phyloP scores from a whole-genome alignment of 2,797 vertebrate genomes.

The Rhabdophis nuchalis region DNA sequence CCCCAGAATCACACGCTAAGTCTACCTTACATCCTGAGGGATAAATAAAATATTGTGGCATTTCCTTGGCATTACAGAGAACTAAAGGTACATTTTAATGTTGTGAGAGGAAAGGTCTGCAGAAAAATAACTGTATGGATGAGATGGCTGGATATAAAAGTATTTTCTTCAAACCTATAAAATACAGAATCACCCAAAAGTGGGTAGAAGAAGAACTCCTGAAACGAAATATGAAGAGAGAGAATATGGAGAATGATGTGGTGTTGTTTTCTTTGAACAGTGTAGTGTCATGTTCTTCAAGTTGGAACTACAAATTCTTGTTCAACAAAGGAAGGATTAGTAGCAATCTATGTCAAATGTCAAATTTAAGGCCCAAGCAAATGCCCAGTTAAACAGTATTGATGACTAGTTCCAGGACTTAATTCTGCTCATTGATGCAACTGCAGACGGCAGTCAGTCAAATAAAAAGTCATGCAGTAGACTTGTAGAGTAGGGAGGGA shows the following conservation, averaged over 20 bases:
- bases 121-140: conserved; percentile 20
- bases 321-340: background rate
- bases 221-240: conserved; percentile 23
- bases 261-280: background rate
- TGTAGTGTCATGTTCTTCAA: background rate
- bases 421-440: background rate
- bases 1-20: conserved; percentile 27
- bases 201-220: conserved; percentile 12
- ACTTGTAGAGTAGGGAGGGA: background rate
- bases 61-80: conserved; percentile 31
- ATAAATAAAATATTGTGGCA: conserved; percentile 52
- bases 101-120: conserved; percentile 28
- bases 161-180: conserved; percentile 44
- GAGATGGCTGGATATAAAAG: conserved; percentile 26
- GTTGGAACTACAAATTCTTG: background rate
- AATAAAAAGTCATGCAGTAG: background rate
- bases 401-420: background rate
- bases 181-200: conserved; percentile 27
- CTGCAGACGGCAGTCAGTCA: background rate
- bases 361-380: background rate
- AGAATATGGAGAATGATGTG: background rate
- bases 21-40: conserved; percentile 22
- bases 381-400: background rate
- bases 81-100: conserved; percentile 26
- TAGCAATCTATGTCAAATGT: background rate